phyloP scores from a whole-genome alignment of 2,888 invertebrate species.

The Ceramica pisi region DNA sequence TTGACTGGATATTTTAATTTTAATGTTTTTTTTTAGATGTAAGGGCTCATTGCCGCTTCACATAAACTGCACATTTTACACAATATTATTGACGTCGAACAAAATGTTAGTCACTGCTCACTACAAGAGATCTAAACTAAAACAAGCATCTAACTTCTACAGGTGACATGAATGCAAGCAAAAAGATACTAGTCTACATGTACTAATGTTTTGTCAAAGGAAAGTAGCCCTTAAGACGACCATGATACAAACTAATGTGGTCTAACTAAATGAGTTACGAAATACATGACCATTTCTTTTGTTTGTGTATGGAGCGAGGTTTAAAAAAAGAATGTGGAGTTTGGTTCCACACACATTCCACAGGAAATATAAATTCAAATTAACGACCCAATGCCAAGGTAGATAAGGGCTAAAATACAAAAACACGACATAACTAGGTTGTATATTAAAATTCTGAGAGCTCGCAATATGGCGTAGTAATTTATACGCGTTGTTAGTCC shows the following conservation, averaged over 20 bases:
- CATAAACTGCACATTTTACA: conserved; percentile 18
- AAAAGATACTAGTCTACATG: conserved; percentile 58
- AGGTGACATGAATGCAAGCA: conserved; percentile 66
- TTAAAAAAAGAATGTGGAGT: neutral
- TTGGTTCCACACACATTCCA: neutral
- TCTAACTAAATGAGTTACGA: conserved; percentile 53
- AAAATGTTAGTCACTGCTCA: conserved; percentile 73
- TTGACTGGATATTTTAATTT: neutral
- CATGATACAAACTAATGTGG: conserved; percentile 35
- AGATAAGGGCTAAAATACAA: neutral
- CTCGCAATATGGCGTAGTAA: neutral
- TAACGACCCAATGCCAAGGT: neutral
- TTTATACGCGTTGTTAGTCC: neutral
- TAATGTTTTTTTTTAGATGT: conserved; percentile 40
- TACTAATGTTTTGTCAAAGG: conserved; percentile 50
- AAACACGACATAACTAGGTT: neutral
- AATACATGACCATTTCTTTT: conserved; percentile 25
- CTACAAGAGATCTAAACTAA: conserved; percentile 60
- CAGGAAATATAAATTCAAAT: neutral
- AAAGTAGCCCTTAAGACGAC: conserved; percentile 54
- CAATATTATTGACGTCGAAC: conserved; percentile 41
- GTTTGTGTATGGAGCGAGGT: conserved; percentile 52
- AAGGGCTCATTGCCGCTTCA: conserved; percentile 46
- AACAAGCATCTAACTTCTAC: conserved; percentile 67
- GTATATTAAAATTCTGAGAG: neutral